phyloP scores from a whole-genome alignment of 2,113 vertebrate genomes.

The Crotalus horridus region DNA sequence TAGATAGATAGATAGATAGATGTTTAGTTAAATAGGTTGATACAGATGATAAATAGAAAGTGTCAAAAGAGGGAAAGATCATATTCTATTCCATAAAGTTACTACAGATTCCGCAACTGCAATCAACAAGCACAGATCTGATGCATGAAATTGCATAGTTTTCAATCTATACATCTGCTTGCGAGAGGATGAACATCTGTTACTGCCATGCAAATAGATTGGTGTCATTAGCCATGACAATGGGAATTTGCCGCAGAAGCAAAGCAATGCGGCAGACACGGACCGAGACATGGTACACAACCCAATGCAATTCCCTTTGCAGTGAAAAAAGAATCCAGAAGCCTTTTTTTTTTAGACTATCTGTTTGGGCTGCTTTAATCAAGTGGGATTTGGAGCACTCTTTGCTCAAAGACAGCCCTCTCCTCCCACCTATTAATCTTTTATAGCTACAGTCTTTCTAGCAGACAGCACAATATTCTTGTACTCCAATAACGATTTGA shows the following conservation, averaged over 20 bases:
- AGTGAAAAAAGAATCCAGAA: neutral
- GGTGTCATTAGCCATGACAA: neutral
- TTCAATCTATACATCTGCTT: neutral
- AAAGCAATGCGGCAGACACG: neutral
- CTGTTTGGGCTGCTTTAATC: neutral
- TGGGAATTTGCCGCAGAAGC: neutral
- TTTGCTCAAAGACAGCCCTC: neutral
- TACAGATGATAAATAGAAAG: neutral
- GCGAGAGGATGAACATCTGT: neutral
- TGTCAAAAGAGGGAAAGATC: conserved; percentile 20
- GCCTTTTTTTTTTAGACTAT: neutral
- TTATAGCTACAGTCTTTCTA: neutral
- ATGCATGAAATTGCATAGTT: neutral
- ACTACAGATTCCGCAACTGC: neutral
- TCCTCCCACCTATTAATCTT: neutral
- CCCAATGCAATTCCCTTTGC: neutral
- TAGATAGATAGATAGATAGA: too few relatives aligned
- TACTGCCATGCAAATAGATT: neutral
- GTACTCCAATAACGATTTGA: neutral
- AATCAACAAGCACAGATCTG: neutral
- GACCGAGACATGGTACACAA: neutral
- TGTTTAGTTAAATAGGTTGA: neutral
- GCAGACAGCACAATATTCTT: neutral
- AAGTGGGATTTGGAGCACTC: neutral
- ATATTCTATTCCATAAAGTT: neutral